These are phyloP conservation scores for Platichthys stellatus DNA, from an alignment of 2,113 vertebrate species.

Conservation along the genomic window DNA sequence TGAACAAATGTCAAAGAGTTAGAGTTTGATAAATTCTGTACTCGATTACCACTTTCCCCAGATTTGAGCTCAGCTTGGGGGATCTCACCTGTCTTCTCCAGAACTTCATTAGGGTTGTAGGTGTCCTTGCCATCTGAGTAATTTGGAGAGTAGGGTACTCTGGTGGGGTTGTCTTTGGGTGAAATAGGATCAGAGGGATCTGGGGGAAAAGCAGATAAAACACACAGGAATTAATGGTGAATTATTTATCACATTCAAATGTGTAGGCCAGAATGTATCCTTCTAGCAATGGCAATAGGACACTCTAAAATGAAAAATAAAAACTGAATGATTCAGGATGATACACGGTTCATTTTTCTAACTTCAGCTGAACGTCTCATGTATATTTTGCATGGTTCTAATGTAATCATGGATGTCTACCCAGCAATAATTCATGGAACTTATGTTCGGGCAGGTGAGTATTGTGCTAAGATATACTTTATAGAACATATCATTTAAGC, in stretches of 20 bases:
- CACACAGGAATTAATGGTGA: conserved; percentile 13
- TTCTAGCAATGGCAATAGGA: not conserved
- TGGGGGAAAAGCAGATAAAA: conserved; percentile 73
- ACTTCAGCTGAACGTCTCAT: not conserved
- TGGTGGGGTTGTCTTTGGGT: conserved; percentile 88
- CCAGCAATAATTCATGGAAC: not conserved
- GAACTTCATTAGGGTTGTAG: conserved; percentile 75
- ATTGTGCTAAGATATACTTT: not conserved
- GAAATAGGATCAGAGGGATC: conserved; percentile 89
- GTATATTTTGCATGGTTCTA: not conserved
- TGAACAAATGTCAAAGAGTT: conserved; percentile 37
- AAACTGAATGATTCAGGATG: not conserved
- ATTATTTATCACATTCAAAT: not conserved
- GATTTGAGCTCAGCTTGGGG: not conserved
- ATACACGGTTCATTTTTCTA: not conserved
- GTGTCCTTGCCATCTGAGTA: conserved; percentile 87
- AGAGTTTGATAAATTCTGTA: conserved; percentile 37
- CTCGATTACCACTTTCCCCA: conserved; percentile 1
- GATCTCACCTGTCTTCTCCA: conserved; percentile 76
- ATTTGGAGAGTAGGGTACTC: conserved; percentile 83
- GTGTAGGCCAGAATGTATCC: not conserved
- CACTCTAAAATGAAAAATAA: not conserved
- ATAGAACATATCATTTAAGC: not conserved
- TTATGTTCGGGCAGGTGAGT: not conserved
- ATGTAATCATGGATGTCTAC: not conserved